Conservation (phyloP, 2,888 invertebrate genomes). For the Xestobium rufovillosum region DNA sequence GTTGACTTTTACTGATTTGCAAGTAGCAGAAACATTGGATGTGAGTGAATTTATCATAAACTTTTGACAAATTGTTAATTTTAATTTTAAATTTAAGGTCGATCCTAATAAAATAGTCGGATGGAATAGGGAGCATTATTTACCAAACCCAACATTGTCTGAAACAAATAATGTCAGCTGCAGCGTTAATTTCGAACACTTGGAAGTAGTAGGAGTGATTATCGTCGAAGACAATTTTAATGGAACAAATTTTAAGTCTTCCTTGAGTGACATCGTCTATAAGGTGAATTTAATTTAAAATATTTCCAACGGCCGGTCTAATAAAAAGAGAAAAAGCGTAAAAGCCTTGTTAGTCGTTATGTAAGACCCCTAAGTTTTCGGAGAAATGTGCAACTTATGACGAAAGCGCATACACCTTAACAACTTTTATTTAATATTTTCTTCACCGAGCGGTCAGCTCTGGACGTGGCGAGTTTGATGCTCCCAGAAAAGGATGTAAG, state of each 20-base stretch:
- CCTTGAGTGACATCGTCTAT: slow-evolving; percentile 46
- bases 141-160: slow-evolving; percentile 45
- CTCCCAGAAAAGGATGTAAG: too few species aligned
- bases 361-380: too few species aligned
- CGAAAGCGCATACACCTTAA: too few species aligned
- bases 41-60: slow-evolving; percentile 39
- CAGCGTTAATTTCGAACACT: slow-evolving; percentile 43
- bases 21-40: slow-evolving; percentile 44
- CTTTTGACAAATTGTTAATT: not conserved
- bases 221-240: slow-evolving; percentile 43
- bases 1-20: slow-evolving; percentile 48
- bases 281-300: slow-evolving; percentile 27
- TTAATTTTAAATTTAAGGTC: slow-evolving; percentile 8
- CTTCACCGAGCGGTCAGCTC: not conserved
- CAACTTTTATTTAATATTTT: not conserved
- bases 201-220: slow-evolving; percentile 48
- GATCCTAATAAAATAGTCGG: slow-evolving; percentile 38
- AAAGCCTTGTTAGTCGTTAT: too few species aligned
- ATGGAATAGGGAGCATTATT: slow-evolving; percentile 38
- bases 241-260: slow-evolving; percentile 34
- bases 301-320: not conserved
- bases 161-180: slow-evolving; percentile 40
- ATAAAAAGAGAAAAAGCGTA: too few species aligned
- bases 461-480: too few species aligned
- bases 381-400: too few species aligned